A percentile compares a stretch with the other conserved stretches of the same genome.
These are phyloP conservation scores for Tethya wilhelma DNA, from an alignment of 37 sponge, comb jelly and placozoan genomes.

Conservation along the genomic window DNA sequence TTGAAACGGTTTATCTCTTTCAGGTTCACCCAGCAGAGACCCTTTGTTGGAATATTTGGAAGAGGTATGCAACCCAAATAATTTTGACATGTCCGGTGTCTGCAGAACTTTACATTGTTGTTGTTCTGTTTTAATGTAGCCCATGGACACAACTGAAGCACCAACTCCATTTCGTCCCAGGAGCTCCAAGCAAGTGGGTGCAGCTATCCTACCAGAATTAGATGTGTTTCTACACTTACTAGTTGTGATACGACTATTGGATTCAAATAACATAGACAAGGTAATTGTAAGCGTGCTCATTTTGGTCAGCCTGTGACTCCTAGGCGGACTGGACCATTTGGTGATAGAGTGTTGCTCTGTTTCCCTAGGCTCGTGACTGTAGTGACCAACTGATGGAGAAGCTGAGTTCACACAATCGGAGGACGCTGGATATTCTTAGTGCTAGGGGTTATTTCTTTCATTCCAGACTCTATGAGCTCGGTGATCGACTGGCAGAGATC, in stretches of 20 bases:
- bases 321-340: neutral
- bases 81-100: neutral
- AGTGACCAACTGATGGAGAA: constrained; percentile 78
- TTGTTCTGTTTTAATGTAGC: constrained; percentile 28
- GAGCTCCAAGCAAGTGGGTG: constrained; percentile 30
- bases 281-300: constrained; percentile 35
- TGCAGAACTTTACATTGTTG: neutral
- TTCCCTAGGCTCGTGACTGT: constrained; percentile 69
- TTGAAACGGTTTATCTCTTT: neutral
- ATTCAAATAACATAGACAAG: constrained; percentile 55
- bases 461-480: constrained; percentile 86
- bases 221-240: constrained; percentile 87
- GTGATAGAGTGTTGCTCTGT: neutral
- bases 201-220: constrained; percentile 60
- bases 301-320: neutral
- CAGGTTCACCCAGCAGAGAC: constrained; percentile 33
- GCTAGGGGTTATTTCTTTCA: constrained; percentile 94
- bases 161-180: constrained; percentile 24
- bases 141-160: constrained; percentile 56
- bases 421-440: constrained; percentile 81
- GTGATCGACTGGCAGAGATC: constrained; percentile 72
- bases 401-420: constrained; percentile 63
- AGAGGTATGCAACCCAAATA: constrained; percentile 9
- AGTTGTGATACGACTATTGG: constrained; percentile 75
- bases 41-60: constrained; percentile 22